Base-by-base conservation (phyloP, 2,113 vertebrate species). In the Trachemys scripta region DNA sequence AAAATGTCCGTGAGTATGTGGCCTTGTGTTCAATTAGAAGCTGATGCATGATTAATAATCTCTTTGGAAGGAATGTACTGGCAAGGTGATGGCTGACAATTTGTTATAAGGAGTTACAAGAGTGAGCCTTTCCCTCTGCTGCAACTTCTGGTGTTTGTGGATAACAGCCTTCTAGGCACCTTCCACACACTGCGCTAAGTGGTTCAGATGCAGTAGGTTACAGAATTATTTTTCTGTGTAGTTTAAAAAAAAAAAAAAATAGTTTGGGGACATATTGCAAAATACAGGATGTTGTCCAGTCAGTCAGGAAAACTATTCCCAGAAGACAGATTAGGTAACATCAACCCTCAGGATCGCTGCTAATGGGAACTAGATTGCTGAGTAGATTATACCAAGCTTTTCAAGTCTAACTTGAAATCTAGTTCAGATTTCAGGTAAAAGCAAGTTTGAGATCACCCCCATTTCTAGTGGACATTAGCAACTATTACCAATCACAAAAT, bases 11-110 rank as follows among this genome's bases (percentile, higher is more conserved):
- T 69, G 84, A 97, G 84, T 90, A 78, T 29, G 93, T 83, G 91
- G 96, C 96, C 59, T 97, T 91, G 93, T 87, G 79, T 89, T 95
- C 96, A 97, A 97, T 97, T 97, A 97, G 93, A 96, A 93, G 94
- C 93, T 96, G 94, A 97, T 91, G 80, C 81, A 80, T 79, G 78
- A 59, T 93, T 92, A 93, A 95, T 97, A 96, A 95, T 95, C 93
- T 86, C 88, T 80, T 92, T 56, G 22, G 50, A 84, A 96, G 89
- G 96, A 97, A 97, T 91, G 86, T 11, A 93, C 84, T 91, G 88
- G 89, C 0, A 0, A 94, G 95, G 96, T 80, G 80, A 47, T 13
- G 80, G 85, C 95, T 57, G 84, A 92, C 17, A 20, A 72, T 89
- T 31, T 87, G 81, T 92, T 94, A 94, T 95, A 93, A 90, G 94